Percentiles rank a stretch among this genome's conserved stretches.
Evolutionary conservation across 2,113 vertebrate species (phyloP).

Genomic region (Galbula dea): DNA sequence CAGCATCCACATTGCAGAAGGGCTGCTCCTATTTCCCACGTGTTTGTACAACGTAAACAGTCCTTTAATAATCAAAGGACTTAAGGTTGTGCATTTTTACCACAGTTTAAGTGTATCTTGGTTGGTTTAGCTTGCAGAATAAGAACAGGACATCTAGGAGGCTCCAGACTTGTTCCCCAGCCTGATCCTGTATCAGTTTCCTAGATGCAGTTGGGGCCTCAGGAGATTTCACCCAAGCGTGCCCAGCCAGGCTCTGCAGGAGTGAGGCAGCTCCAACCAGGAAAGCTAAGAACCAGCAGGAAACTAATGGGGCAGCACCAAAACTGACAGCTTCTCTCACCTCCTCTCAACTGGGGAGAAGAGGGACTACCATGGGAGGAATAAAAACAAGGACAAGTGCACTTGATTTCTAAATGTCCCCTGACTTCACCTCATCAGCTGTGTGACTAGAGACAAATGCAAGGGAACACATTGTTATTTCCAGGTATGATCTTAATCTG

Average conservation of each 20-base stretch:
- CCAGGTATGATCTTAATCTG: background rate
- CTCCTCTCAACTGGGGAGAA: background rate
- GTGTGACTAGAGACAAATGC: background rate
- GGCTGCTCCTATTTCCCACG: background rate
- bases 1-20: background rate
- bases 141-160: background rate
- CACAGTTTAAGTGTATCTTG: background rate
- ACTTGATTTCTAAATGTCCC: background rate
- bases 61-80: background rate
- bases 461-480: rapidly evolving
- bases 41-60: background rate
- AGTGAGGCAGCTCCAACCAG: background rate
- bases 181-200: background rate
- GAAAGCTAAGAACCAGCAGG: background rate
- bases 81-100: background rate
- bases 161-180: background rate
- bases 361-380: rapidly evolving
- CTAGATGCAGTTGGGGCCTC: background rate
- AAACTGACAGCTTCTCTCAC: background rate
- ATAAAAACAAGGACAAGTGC: background rate
- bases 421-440: background rate
- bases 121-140: background rate
- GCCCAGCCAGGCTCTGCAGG: background rate
- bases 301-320: background rate
- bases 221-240: background rate